Percentiles rank a stretch among this genome's conserved stretches.
Conservation (phyloP, 2,113 vertebrate genomes). For the Carassius gibelio region DNA sequence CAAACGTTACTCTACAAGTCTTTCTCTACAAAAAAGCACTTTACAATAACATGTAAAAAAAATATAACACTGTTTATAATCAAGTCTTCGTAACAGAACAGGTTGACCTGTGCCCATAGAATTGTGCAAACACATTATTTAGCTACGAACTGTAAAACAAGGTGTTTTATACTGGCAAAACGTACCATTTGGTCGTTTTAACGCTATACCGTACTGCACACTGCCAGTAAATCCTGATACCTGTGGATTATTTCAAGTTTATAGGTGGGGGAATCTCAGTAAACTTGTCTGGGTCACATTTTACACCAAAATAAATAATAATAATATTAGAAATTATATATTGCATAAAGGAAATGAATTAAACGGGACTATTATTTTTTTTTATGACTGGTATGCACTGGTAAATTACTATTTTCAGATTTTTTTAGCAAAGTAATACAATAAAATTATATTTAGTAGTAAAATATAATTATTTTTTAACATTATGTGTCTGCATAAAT, state of each 20-base stretch:
- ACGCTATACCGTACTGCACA: constrained; percentile 31
- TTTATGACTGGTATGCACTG: background rate
- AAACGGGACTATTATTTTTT: too few species aligned
- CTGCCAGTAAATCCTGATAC: constrained; percentile 25
- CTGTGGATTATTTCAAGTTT: constrained; percentile 40
- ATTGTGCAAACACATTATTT: constrained; percentile 60
- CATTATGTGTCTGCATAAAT: background rate
- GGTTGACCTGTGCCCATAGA: constrained; percentile 52
- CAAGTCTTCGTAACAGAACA: constrained; percentile 56
- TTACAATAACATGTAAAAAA: constrained; percentile 62
- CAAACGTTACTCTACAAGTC: constrained; percentile 21
- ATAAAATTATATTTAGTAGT: background rate
- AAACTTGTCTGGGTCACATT: constrained; percentile 7
- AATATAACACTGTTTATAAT: constrained; percentile 66
- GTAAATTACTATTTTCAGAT: background rate
- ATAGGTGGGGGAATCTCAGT: constrained; percentile 12
- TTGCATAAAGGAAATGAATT: background rate
- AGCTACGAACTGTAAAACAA: constrained; percentile 60
- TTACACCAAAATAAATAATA: background rate
- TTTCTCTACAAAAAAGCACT: constrained; percentile 59
- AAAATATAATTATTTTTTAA: background rate
- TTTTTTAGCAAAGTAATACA: background rate
- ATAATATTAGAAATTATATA: background rate
- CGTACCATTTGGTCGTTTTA: constrained; percentile 58
- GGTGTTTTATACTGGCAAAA: constrained; percentile 55